Base-by-base conservation (phyloP, 2,113 vertebrate genomes). In the Candoia aspera region DNA sequence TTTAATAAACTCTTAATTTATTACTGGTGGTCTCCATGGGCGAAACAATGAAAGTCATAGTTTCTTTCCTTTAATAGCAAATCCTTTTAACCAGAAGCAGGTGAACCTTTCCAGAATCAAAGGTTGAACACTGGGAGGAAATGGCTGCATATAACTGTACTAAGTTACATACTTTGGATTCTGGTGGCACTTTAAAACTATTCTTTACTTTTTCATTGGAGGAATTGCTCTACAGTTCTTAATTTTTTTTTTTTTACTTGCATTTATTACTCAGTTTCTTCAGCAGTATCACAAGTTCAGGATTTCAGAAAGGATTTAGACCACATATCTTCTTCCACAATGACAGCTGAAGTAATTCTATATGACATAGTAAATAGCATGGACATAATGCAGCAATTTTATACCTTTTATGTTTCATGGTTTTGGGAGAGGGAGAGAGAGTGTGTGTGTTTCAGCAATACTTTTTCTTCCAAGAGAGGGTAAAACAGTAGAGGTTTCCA, bases 191-290 rank as follows among this genome's bases (percentile, higher is more conserved):
- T 90, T 49, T 64, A 1, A 68, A 37, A 0, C 8, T 93, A 6
- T 15, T 53, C 12, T 90, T 54, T 90, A 87, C 58, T 58, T 9
- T 9, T 84, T 4, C 10, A 73, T 6, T 4, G 10, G 17, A 90
- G 21, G 37, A 60, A 86, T 33, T 92, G 24, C 55, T 68, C 15
- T 0, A 0, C 0, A 0, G 21, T 90, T 90, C 87, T 91, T 23
- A 10, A 0, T 0, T 54, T 24, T 23, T 33, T 29, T 13, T 1
- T 90, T 87, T 6, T 23, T 29, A 8, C 2, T 90, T 87, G 23
- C 21, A 4, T 42, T 62, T 91, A 29, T 0, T 92, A 8, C 37
- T 0, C 0, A 53, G 11, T 55, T 19, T 93, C 24, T 42, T 6
- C 0, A 0, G 17, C 11, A 42, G 42, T 3, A 42, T 42, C 42